Evolutionary conservation across 2,113 vertebrate species (phyloP).

Genomic region (Gymnobelideus leadbeateri): DNA sequence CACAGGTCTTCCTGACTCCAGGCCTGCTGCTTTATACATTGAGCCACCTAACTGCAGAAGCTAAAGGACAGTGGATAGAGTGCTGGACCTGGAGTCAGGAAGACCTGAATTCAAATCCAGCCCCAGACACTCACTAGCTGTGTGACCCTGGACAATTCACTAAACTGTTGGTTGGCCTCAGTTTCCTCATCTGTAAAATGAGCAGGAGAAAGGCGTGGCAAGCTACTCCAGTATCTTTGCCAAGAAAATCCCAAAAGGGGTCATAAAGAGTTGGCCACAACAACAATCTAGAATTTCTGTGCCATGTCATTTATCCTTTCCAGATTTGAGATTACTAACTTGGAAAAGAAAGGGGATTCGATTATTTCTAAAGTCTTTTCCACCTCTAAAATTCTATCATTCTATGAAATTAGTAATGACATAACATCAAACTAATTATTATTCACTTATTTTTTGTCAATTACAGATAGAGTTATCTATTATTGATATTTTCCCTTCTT

Average conservation of each 20-base stretch:
- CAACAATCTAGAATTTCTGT: not conserved
- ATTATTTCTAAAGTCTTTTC: not conserved
- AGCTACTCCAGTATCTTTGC: no score
- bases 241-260: no score
- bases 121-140: not conserved
- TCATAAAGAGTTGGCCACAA: no score
- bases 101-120: not conserved
- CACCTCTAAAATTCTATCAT: not conserved
- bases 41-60: no score
- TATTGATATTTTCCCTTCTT: not conserved
- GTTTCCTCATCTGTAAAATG: no score
- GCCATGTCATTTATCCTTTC: not conserved
- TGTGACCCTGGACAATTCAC: not conserved
- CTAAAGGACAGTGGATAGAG: not conserved
- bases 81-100: not conserved
- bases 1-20: not conserved
- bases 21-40: not conserved
- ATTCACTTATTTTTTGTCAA: no score
- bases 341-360: not conserved
- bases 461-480: no score
- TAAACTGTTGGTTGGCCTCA: not conserved
- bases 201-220: no score
- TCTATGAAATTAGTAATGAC: not conserved
- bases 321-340: not conserved
- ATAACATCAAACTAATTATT: no score